Evolutionary conservation across 2,888 invertebrate species (phyloP).

Genomic region (Brenthis ino): DNA sequence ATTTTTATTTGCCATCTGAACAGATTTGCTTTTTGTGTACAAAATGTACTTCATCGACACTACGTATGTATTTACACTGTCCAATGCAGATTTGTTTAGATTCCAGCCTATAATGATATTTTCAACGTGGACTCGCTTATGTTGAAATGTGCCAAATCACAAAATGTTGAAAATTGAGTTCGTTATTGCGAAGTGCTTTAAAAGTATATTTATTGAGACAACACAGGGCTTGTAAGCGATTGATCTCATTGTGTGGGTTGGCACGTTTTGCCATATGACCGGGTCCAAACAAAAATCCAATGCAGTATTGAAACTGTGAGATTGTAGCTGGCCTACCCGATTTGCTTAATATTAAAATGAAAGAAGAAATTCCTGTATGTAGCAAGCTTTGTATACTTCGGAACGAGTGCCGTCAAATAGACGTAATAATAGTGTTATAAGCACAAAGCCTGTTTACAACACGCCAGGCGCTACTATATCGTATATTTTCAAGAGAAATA

Average conservation of each 20-base stretch:
- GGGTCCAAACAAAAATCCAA: conserved; percentile 7
- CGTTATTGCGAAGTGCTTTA: not conserved
- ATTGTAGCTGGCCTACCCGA: conserved; percentile 26
- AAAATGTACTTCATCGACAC: not conserved
- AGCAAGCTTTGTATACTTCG: conserved; percentile 24
- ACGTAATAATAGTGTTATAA: conserved; percentile 23
- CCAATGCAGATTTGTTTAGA: not conserved
- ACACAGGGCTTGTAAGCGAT: not conserved
- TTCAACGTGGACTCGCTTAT: not conserved
- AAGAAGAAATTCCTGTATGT: conserved; percentile 7
- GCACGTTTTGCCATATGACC: not conserved
- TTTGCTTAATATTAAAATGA: conserved; percentile 18
- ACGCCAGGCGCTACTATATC: conserved; percentile 1
- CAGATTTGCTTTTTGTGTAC: conserved; percentile 2
- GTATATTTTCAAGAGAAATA: not conserved
- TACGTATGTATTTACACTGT: not conserved
- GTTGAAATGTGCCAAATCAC: conserved; percentile 4
- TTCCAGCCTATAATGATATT: not conserved
- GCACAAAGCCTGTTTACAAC: conserved; percentile 17
- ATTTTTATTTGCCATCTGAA: not conserved
- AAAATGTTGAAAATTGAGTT: not conserved
- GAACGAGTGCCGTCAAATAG: conserved; percentile 29
- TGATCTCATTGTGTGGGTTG: not conserved
- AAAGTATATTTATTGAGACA: too few species aligned
- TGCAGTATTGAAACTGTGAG: conserved; percentile 25